These are phyloP conservation scores for Morelia viridis DNA, from an alignment of 2,797 vertebrate genomes.

Conservation along the genomic window DNA sequence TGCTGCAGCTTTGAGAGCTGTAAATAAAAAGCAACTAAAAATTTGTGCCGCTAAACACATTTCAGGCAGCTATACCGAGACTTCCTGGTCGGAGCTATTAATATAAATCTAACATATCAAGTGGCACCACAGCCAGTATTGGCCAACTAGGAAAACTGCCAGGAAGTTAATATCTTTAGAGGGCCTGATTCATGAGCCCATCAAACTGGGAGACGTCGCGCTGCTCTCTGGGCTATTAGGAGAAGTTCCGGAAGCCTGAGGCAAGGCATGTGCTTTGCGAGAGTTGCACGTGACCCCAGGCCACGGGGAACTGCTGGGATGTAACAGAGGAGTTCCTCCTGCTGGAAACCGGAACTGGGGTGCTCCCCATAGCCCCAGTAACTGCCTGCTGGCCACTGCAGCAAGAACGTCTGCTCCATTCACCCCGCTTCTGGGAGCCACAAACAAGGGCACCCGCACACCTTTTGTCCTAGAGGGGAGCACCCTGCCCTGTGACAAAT, in stretches of 20 bases:
- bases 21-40: conserved; percentile 9
- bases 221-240: not conserved
- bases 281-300: not conserved
- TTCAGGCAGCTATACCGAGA: not conserved
- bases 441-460: no score
- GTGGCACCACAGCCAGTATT: not conserved
- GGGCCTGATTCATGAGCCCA: conserved; percentile 14
- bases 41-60: not conserved
- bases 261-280: not conserved
- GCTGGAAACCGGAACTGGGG: not conserved
- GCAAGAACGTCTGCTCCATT: no score
- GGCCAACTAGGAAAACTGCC: conserved; percentile 1
- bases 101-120: conserved; percentile 11
- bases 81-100: not conserved
- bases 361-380: not conserved
- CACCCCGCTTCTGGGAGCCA: not conserved
- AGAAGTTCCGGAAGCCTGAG: not conserved
- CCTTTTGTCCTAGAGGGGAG: not conserved
- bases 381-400: no score
- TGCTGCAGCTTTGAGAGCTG: conserved; percentile 4
- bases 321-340: not conserved
- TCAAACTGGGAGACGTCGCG: conserved; percentile 19
- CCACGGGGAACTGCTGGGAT: not conserved
- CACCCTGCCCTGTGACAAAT: no score
- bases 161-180: conserved; percentile 26